Percentiles rank a stretch among this genome's conserved stretches.
phyloP scores from a whole-genome alignment of 37 sponge, comb jelly and placozoan species.

The Eunapius fragilis region DNA sequence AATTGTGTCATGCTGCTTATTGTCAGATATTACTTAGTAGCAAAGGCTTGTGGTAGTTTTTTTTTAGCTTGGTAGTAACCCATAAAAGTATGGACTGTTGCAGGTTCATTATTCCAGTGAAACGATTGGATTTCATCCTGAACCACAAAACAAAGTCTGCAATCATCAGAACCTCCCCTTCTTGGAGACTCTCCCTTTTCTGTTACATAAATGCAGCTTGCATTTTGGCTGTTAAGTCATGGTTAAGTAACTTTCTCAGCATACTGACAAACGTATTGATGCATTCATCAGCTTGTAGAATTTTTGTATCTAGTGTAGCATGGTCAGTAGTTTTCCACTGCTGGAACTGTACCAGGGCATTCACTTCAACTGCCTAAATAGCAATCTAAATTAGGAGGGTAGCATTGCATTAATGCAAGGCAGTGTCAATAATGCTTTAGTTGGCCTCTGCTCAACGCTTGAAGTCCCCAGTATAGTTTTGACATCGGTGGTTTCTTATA shows the following conservation, averaged over 20 bases:
- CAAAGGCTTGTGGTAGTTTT: slow-evolving; percentile 34
- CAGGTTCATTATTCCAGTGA: slow-evolving; percentile 51
- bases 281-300: slow-evolving; percentile 29
- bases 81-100: slow-evolving; percentile 35
- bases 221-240: slow-evolving; percentile 19
- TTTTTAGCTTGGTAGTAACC: slow-evolving; percentile 25
- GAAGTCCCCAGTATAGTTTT: background rate
- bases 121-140: slow-evolving; percentile 50
- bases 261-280: slow-evolving; percentile 15
- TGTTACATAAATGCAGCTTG: slow-evolving; percentile 17
- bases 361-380: slow-evolving; percentile 13
- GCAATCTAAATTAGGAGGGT: slow-evolving; percentile 16
- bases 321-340: slow-evolving; percentile 30
- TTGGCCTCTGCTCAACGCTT: slow-evolving; percentile 2
- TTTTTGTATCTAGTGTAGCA: slow-evolving; percentile 25
- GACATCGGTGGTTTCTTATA: background rate
- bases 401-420: slow-evolving; percentile 9
- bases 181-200: slow-evolving; percentile 11
- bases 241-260: slow-evolving; percentile 23
- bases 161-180: slow-evolving; percentile 18
- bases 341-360: slow-evolving; percentile 14
- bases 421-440: slow-evolving; percentile 15
- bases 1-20: slow-evolving; percentile 45
- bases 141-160: slow-evolving; percentile 43
- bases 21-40: slow-evolving; percentile 48